These are phyloP conservation scores for Sinocyclocheilus rhinocerous DNA, from an alignment of 2,113 vertebrate species.

Conservation along the genomic window DNA sequence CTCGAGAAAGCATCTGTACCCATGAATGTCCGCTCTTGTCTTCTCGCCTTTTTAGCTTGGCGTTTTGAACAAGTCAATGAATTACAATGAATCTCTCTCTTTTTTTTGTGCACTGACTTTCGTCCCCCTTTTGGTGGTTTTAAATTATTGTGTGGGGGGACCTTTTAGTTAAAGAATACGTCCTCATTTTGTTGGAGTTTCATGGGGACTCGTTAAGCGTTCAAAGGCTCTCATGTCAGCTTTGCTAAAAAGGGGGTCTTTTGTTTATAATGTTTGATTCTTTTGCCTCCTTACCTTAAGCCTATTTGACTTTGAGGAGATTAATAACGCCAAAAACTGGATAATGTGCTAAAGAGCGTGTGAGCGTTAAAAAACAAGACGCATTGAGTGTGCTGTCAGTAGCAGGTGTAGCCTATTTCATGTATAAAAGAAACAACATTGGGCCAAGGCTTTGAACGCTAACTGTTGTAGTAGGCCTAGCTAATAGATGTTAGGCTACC, in stretches of 20 bases:
- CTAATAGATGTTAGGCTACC: neutral
- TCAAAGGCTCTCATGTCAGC: conserved; percentile 92
- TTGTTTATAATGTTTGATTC: conserved; percentile 81
- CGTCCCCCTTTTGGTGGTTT: conserved; percentile 72
- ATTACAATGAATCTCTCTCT: conserved; percentile 96
- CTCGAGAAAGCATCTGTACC: conserved; percentile 94
- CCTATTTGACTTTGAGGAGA: conserved; percentile 84
- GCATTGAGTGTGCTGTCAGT: conserved; percentile 20
- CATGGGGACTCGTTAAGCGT: conserved; percentile 91
- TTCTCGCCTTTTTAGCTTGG: conserved; percentile 82
- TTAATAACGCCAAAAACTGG: conserved; percentile 98
- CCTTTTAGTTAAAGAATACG: conserved; percentile 78
- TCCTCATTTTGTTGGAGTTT: conserved; percentile 88
- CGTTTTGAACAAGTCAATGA: conserved; percentile 98
- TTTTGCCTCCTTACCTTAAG: conserved; percentile 78
- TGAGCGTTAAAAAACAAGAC: conserved; percentile 71
- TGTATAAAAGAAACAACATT: conserved; percentile 61
- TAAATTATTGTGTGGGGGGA: conserved; percentile 86
- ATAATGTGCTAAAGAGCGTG: conserved; percentile 84
- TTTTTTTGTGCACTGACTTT: conserved; percentile 83
- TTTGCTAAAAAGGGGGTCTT: conserved; percentile 86
- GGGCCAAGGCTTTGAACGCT: conserved; percentile 17
- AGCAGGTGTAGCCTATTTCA: conserved; percentile 19
- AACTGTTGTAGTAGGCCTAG: neutral
- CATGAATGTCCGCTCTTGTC: conserved; percentile 85